Conservation (phyloP, 2,113 vertebrate species). For the Anhinga anhinga region DNA sequence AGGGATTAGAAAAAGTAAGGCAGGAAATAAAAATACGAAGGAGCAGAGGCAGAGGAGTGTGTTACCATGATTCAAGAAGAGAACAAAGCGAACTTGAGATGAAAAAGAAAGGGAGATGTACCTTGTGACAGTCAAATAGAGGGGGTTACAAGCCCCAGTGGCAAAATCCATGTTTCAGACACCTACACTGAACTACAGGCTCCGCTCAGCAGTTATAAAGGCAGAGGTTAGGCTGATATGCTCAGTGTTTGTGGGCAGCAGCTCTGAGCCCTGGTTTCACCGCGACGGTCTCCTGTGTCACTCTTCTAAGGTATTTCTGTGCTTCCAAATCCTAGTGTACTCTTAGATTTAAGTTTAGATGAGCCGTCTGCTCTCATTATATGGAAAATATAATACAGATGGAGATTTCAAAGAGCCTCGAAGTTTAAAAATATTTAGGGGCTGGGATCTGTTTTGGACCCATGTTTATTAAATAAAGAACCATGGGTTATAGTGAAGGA, state of each 20-base stretch:
- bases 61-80: neutral
- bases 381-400: neutral
- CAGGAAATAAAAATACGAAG: neutral
- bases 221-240: neutral
- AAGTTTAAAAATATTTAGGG: neutral
- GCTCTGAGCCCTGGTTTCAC: neutral
- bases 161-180: neutral
- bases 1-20: neutral
- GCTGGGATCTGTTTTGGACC: neutral
- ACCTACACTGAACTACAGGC: neutral
- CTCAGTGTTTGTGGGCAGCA: neutral
- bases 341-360: neutral
- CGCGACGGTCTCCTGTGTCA: accelerated
- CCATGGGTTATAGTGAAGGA: neutral
- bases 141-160: neutral
- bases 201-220: neutral
- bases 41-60: neutral
- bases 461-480: neutral
- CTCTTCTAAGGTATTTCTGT: neutral
- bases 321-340: neutral
- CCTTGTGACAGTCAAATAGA: neutral
- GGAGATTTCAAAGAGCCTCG: neutral
- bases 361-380: neutral
- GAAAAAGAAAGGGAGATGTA: neutral
- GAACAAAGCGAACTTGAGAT: neutral